These are phyloP conservation scores for Sebastes dallii DNA, from an alignment of 2,797 vertebrate genomes.

Conservation along the genomic window DNA sequence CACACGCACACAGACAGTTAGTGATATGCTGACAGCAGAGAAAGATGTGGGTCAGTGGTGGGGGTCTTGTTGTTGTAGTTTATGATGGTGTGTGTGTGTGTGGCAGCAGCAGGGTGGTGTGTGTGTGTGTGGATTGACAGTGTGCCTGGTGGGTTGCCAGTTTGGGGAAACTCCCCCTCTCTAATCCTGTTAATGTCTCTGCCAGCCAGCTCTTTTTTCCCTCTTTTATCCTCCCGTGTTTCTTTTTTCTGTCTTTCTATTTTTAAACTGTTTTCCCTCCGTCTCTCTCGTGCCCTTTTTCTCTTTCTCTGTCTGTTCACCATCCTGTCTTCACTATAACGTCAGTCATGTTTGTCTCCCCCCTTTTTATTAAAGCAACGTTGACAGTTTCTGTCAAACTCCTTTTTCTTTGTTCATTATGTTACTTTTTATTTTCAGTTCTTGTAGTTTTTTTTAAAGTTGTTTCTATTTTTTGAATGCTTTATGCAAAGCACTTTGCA, in stretches of 20 bases:
- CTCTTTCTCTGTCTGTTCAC: background rate
- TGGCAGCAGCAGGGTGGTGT: background rate
- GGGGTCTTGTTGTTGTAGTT: constrained; percentile 52
- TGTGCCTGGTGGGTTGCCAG: constrained; percentile 51
- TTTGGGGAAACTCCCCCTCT: constrained; percentile 54
- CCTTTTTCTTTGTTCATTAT: background rate
- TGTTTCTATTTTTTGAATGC: background rate
- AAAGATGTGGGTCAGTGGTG: constrained; percentile 64
- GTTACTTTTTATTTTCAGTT: background rate
- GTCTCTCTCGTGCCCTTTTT: background rate
- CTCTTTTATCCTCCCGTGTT: constrained; percentile 10
- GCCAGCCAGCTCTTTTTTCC: constrained; percentile 21
- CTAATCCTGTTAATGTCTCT: constrained; percentile 50
- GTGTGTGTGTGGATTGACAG: constrained; percentile 20
- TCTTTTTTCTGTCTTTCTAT: constrained; percentile 1
- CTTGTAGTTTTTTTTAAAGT: background rate
- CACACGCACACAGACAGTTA: background rate
- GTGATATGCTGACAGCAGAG: constrained; percentile 48
- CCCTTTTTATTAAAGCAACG: background rate
- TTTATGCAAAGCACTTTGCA: background rate
- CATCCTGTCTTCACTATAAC: background rate
- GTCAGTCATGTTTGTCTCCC: background rate
- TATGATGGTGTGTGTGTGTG: background rate
- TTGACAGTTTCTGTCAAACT: background rate
- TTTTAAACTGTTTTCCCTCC: background rate